Evolutionary conservation across 1,140 invertebrate species (phyloP), one percentile per base, ranked within the genome.

Genomic region (Saccostrea echinata): DNA sequence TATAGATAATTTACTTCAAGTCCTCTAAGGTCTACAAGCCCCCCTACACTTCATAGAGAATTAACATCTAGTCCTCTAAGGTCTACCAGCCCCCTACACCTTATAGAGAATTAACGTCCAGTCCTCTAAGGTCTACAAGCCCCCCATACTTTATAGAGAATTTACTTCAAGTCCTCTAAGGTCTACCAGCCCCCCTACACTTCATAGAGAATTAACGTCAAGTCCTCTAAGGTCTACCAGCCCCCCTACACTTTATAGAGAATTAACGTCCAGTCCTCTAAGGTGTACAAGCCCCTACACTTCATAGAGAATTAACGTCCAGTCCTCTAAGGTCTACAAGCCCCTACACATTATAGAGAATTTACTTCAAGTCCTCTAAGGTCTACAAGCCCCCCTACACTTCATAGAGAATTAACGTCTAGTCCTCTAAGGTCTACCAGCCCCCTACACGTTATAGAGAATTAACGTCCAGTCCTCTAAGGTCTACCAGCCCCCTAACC

Each of bases 401-500:
- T 53, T 53, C 12, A 53, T 12, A 4, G 6, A 53, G 61, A 64
- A 8, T 64, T 21, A 1, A 64, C 18, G 18, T 64, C 18, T 24
- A 1, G 11, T 21, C 27, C 18, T 18, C n/a, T n/a, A n/a, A n/a
- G n/a, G n/a, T n/a, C n/a, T n/a, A n/a, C n/a, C 12, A 53, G 52
- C 97, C 68, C 95, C 95, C 93, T 96, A 96, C 3, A 97, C 68
- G 1, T 12, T 27, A 24, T 16, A 51, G 27, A 81, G 68, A 35
- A 11, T 30, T 30, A 3, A 71, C 24, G 13, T 33, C 68, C 4
- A 8, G 51, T 53, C 51, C 51, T 27, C 51, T 81, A 30, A 12
- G n/a, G 27, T 33, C 43, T 16, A 43, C 51, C 33, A 16, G 18
- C 1, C n/a, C 11, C 9, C 18, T 11, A 30, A 30, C 68, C 9